Base-by-base conservation (phyloP, 2,888 invertebrate species). In the Caenorhabditis sp. region DNA sequence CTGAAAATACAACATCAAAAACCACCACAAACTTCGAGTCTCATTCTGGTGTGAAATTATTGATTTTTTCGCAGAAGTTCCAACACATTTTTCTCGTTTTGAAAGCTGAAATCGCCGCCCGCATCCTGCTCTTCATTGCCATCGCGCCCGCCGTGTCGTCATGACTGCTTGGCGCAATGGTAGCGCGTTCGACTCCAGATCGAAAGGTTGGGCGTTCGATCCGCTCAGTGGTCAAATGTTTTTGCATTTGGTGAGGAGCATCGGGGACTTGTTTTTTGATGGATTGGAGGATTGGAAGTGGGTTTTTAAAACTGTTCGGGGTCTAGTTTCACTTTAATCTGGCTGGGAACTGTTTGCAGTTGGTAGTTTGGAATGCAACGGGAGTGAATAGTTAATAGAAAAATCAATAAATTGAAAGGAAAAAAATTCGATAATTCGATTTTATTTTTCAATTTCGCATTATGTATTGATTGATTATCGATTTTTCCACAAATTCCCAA, bases 151-250 rank as follows among this genome's bases (percentile, higher is more conserved):
- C 47, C 18, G 47, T 18, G 18, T 32, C 32, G 18, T 4, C 65
- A 24, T 70, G 83, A 83, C 83, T 78, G 80, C 85, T 85, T 85
- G 85, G 85, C 85, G 85, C 85, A 85, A 85, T 83, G 85, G 85
- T 85, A 85, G 85, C 85, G 85, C 85, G 85, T 85, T 85, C 85
- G 85, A 85, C 85, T 85, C 85, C 85, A 85, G 85, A 85, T 85
- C 85, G 85, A 85, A 85, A 85, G 85, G 85, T 85, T 85, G 85
- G 85, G 85, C 81, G 85, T 85, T 85, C 85, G 85, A 85, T 80
- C 81, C 85, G 81, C 85, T 85, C 85, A 85, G 85, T 82, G 85
- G 85, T 85, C 85, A 85, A 84, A 85, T 55, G n/a, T 76, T 83
- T 85, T 83, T 72, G 24, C 24, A 11, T 20, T 3, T 3, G 8